Percentiles rank a stretch among this genome's conserved stretches.
Conservation (phyloP, 2,888 invertebrate genomes). For the Metalampra italica region DNA sequence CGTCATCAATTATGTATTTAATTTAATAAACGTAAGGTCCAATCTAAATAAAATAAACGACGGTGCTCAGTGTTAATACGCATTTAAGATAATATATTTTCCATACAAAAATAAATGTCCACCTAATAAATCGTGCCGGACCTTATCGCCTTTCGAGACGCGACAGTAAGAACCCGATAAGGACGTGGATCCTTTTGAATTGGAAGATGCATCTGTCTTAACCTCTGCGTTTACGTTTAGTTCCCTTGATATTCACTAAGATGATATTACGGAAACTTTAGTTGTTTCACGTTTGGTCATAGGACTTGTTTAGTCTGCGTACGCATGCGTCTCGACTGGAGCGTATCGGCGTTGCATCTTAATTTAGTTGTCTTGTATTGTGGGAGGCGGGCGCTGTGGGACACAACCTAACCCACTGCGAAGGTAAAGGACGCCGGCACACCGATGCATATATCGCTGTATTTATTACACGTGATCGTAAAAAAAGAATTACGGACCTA, state of each 20-base stretch:
- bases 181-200: constrained; percentile 43
- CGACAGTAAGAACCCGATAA: constrained; percentile 70
- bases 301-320: constrained; percentile 36
- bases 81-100: constrained; percentile 77
- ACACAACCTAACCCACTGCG: constrained; percentile 54
- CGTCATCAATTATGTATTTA: background rate
- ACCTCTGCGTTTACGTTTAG: constrained; percentile 46
- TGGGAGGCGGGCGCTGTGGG: constrained; percentile 52
- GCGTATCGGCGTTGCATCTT: constrained; percentile 73
- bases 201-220: constrained; percentile 31
- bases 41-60: constrained; percentile 59
- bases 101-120: constrained; percentile 72
- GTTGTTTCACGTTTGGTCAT: constrained; percentile 23
- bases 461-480: constrained; percentile 43
- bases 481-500: constrained; percentile 41
- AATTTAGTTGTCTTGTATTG: constrained; percentile 76
- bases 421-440: constrained; percentile 41
- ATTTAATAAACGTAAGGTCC: constrained; percentile 20
- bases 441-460: constrained; percentile 41
- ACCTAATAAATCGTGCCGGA: constrained; percentile 68
- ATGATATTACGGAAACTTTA: constrained; percentile 19
- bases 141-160: constrained; percentile 67
- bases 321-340: constrained; percentile 44
- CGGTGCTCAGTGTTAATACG: constrained; percentile 72
- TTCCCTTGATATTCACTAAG: constrained; percentile 22